A percentile compares a stretch with the other conserved stretches of the same genome.
Conservation (phyloP, 30 jellyfish, hydroid and myxozoan species). For the Turritopsis rubra region DNA sequence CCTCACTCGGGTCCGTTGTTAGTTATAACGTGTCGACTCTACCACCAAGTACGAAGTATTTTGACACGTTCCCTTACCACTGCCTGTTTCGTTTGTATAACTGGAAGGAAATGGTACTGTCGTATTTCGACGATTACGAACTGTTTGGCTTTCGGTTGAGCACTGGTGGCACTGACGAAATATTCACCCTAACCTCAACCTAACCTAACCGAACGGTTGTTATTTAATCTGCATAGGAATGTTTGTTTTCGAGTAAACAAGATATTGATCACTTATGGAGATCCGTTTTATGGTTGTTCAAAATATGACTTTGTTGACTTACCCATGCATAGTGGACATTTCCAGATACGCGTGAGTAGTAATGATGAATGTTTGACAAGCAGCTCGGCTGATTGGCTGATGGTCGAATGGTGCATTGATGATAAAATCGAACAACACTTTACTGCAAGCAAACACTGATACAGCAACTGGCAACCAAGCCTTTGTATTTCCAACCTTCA, state of each 20-base stretch:
- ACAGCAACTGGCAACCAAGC: not conserved
- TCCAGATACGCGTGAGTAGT: not conserved
- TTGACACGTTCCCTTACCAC: not conserved
- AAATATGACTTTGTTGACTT: not conserved
- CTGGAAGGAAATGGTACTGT: not conserved
- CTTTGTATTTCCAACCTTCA: not conserved
- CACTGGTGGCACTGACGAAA: not conserved
- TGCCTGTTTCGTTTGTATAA: not conserved
- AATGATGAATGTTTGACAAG: not conserved
- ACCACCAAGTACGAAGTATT: not conserved
- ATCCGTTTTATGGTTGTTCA: not conserved
- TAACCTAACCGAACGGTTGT: not conserved
- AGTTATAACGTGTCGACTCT: not conserved
- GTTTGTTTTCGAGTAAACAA: not conserved
- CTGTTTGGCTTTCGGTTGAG: not conserved
- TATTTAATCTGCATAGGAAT: not conserved
- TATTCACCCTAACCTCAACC: not conserved
- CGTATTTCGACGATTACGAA: not conserved
- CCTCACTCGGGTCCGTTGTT: not conserved
- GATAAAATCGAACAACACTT: not conserved
- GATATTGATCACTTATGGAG: not conserved
- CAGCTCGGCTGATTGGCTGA: not conserved
- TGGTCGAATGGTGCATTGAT: not conserved
- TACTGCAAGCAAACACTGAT: not conserved
- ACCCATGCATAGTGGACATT: not conserved